phyloP scores from a whole-genome alignment of 2,797 vertebrate genomes.

The Ara ararauna region DNA sequence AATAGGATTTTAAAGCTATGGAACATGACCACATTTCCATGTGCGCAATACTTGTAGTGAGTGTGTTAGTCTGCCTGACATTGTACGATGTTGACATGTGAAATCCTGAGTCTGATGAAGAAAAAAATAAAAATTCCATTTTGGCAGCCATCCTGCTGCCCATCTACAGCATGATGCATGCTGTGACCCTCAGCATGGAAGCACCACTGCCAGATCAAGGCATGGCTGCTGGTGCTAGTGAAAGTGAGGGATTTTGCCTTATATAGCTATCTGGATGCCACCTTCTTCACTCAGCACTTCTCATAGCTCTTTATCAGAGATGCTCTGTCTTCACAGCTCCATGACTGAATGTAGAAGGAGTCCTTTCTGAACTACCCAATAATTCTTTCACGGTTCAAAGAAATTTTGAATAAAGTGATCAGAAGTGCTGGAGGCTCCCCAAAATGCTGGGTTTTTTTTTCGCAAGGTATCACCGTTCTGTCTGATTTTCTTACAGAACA shows the following conservation, averaged over 20 bases:
- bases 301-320: not conserved
- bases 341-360: not conserved
- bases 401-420: not conserved
- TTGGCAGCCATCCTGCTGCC: not conserved
- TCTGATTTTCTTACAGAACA: not conserved
- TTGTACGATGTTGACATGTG: rapidly evolving
- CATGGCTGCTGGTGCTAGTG: rapidly evolving
- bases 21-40: not conserved
- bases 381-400: not conserved
- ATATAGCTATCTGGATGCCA: not conserved
- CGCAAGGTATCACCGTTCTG: not conserved
- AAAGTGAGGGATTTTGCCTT: not conserved
- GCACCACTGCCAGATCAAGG: not conserved
- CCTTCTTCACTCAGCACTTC: not conserved
- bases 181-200: not conserved
- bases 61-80: not conserved
- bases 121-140: not conserved
- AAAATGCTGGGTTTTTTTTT: not conserved
- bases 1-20: not conserved
- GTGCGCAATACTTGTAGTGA: not conserved
- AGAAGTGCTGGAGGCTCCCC: not conserved
- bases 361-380: not conserved
- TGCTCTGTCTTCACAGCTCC: not conserved
- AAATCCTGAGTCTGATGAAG: not conserved
- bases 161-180: not conserved